Evolutionary conservation across 2,888 invertebrate species (phyloP).

Genomic region (Choreutis nemorana): DNA sequence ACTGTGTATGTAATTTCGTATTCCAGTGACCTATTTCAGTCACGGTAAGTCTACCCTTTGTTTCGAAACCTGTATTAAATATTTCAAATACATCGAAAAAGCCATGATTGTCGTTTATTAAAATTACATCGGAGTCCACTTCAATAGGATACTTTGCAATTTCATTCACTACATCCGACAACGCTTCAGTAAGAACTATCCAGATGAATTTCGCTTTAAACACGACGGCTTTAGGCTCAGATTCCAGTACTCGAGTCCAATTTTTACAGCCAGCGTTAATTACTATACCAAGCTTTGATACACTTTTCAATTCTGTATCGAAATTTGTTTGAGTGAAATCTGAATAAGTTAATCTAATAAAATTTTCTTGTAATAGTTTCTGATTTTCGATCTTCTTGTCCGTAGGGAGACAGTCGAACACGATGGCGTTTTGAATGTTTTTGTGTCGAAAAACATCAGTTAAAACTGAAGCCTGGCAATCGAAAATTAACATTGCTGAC

Average conservation of each 20-base stretch:
- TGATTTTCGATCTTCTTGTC: no score
- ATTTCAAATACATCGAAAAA: conserved; percentile 42
- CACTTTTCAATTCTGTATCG: no score
- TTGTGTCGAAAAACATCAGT: no score
- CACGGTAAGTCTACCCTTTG: conserved; percentile 55
- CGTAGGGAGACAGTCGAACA: no score
- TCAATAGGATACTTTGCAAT: conserved; percentile 40
- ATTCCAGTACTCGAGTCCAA: conserved; percentile 24
- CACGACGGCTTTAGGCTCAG: no score
- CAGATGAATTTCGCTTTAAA: no score
- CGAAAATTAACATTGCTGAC: no score
- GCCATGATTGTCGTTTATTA: conserved; percentile 22
- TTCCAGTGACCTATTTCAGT: conserved; percentile 56
- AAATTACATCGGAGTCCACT: conserved; percentile 50
- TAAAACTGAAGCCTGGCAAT: no score
- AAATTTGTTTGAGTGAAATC: no score
- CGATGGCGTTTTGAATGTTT: no score
- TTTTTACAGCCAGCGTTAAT: conserved; percentile 29
- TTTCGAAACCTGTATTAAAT: conserved; percentile 64
- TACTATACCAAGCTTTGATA: conserved; percentile 31
- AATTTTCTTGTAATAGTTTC: no score
- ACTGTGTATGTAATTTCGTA: conserved; percentile 28
- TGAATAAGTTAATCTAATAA: no score
- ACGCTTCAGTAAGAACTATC: conserved; percentile 32
- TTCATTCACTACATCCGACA: conserved; percentile 18